phyloP scores from a whole-genome alignment of 2,797 vertebrate species.

The Masticophis lateralis region DNA sequence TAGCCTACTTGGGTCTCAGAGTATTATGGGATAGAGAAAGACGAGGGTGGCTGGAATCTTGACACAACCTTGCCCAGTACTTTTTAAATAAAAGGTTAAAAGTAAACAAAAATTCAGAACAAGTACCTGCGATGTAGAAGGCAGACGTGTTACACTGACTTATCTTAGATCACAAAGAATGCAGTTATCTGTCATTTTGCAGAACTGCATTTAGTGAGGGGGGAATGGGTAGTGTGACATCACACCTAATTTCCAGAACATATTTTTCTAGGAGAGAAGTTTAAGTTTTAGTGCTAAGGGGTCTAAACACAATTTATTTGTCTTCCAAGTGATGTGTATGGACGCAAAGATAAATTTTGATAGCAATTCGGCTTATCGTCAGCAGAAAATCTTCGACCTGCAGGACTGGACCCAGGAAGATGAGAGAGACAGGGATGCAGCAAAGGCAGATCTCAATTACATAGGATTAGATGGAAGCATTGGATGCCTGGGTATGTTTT shows the following conservation, averaged over 20 bases:
- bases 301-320: not conserved
- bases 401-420: conserved; percentile 97
- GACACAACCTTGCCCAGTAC: not conserved
- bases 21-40: not conserved
- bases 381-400: conserved; percentile 89
- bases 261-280: not conserved
- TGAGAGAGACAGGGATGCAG: conserved; percentile 84
- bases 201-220: not conserved
- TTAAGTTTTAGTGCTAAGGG: conserved; percentile 37
- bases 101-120: not conserved
- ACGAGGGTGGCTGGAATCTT: not conserved
- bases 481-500: conserved; percentile 86
- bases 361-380: conserved; percentile 90
- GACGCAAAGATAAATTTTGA: conserved; percentile 99
- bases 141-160: not conserved
- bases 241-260: not conserved
- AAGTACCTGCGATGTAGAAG: not conserved
- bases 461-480: conserved; percentile 96
- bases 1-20: not conserved
- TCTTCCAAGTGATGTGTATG: conserved; percentile 91
- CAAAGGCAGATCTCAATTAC: conserved; percentile 92
- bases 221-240: not conserved
- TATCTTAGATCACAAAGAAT: not conserved
- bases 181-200: not conserved
- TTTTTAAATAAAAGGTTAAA: not conserved